phyloP scores from a whole-genome alignment of 1,140 invertebrate species.

The Mactra quadrangularis region DNA sequence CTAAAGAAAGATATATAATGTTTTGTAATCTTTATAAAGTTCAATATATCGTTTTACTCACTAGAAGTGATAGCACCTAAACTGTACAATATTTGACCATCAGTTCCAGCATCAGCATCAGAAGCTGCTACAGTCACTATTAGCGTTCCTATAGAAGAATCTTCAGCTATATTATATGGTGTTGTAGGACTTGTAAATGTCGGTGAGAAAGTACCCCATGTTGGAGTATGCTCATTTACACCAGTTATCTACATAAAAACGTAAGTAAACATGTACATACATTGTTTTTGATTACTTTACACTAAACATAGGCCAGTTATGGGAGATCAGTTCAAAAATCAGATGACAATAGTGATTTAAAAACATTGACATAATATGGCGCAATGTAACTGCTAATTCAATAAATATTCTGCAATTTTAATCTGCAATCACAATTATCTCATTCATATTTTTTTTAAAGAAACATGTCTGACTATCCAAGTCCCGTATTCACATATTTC shows the following conservation, averaged over 20 bases:
- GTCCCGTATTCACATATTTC: too few relatives aligned
- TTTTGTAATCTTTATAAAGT: too few relatives aligned
- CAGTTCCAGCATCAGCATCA: conserved; percentile 64
- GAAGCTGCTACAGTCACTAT: conserved; percentile 67
- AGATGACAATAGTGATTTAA: background rate
- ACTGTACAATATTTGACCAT: conserved; percentile 57
- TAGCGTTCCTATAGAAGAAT: conserved; percentile 59
- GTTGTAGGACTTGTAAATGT: conserved; percentile 19
- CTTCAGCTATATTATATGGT: conserved; percentile 51
- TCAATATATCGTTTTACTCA: too few relatives aligned
- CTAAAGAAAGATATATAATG: too few relatives aligned
- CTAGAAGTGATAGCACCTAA: conserved; percentile 48
- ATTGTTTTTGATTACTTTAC: background rate
- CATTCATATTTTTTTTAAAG: too few relatives aligned
- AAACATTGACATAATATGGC: background rate
- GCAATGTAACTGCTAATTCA: background rate
- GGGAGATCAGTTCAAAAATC: background rate
- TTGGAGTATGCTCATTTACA: conserved; percentile 83
- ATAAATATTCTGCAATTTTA: too few relatives aligned
- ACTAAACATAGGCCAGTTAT: background rate
- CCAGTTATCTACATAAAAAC: conserved; percentile 85
- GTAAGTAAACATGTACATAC: background rate
- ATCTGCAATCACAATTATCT: too few relatives aligned
- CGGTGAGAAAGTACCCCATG: conserved; percentile 64
- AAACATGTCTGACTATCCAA: too few relatives aligned